Percentiles rank a stretch among this genome's conserved stretches.
These are phyloP conservation scores for Brenthis hecate DNA, from an alignment of 2,888 invertebrate genomes.

Conservation along the genomic window DNA sequence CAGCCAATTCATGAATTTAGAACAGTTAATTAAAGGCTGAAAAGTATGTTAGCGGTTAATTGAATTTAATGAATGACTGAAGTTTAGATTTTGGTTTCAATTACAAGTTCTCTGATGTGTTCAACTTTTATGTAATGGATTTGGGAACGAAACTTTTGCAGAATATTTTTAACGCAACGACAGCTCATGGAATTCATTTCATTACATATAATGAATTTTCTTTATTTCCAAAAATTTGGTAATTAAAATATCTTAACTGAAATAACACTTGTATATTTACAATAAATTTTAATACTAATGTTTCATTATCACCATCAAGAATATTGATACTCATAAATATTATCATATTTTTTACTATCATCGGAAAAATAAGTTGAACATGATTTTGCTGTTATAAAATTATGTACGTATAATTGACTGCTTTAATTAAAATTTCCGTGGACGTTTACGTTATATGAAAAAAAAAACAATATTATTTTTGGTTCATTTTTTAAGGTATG, in stretches of 20 bases:
- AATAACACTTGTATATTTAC: too few relatives aligned
- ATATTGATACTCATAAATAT: too few relatives aligned
- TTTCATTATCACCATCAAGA: too few relatives aligned
- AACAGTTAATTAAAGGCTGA: constrained; percentile 47
- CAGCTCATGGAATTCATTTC: too few relatives aligned
- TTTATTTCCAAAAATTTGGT: too few relatives aligned
- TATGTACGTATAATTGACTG: background rate
- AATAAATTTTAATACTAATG: too few relatives aligned
- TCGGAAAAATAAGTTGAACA: background rate
- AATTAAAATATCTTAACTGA: too few relatives aligned
- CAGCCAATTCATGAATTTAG: constrained; percentile 48
- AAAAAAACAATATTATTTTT: constrained; percentile 8
- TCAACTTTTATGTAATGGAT: constrained; percentile 37
- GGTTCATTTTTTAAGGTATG: constrained; percentile 7
- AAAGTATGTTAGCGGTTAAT: constrained; percentile 27
- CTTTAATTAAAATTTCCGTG: background rate
- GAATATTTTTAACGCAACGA: background rate
- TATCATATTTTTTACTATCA: background rate
- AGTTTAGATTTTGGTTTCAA: constrained; percentile 31
- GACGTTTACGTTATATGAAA: constrained; percentile 20
- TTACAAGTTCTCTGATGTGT: constrained; percentile 26
- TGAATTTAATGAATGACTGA: constrained; percentile 25
- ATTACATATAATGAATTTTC: too few relatives aligned
- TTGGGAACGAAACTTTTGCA: constrained; percentile 12
- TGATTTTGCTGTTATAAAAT: background rate